A percentile compares a stretch with the other conserved stretches of the same genome.
phyloP scores from a whole-genome alignment of 2,113 vertebrate genomes.

The Felis chaus region DNA sequence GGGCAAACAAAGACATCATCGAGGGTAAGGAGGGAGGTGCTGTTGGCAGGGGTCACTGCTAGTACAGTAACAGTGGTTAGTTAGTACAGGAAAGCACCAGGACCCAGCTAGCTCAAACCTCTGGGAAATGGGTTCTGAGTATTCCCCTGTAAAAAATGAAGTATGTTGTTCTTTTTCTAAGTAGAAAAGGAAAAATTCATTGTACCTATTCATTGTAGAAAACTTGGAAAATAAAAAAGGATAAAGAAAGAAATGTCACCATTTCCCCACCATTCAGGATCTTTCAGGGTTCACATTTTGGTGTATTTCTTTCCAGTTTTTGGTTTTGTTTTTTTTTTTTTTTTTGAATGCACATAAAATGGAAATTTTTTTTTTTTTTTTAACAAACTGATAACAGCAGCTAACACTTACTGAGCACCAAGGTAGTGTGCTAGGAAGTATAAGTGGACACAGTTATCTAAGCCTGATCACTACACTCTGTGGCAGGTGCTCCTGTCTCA shows the following conservation, averaged over 20 bases:
- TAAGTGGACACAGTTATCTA: background rate
- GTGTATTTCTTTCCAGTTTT: background rate
- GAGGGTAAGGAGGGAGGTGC: background rate
- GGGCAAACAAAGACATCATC: background rate
- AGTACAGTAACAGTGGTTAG: background rate
- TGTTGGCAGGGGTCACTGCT: background rate
- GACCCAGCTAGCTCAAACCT: background rate
- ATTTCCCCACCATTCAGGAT: background rate
- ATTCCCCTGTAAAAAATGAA: background rate
- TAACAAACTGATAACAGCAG: background rate
- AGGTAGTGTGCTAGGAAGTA: background rate
- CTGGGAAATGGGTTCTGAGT: background rate
- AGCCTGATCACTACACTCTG: background rate
- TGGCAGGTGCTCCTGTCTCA: background rate
- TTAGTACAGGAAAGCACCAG: background rate
- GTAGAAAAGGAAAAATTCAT: constrained; percentile 24
- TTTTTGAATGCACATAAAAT: background rate
- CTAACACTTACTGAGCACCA: background rate
- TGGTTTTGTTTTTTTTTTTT: background rate
- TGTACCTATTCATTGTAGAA: background rate
- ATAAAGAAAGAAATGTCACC: background rate
- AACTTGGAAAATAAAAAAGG: constrained; percentile 12
- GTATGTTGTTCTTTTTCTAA: background rate
- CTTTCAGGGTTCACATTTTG: background rate
- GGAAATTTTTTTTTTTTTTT: background rate